phyloP scores from a whole-genome alignment of 2,888 invertebrate species.

The Arctia plantaginis region DNA sequence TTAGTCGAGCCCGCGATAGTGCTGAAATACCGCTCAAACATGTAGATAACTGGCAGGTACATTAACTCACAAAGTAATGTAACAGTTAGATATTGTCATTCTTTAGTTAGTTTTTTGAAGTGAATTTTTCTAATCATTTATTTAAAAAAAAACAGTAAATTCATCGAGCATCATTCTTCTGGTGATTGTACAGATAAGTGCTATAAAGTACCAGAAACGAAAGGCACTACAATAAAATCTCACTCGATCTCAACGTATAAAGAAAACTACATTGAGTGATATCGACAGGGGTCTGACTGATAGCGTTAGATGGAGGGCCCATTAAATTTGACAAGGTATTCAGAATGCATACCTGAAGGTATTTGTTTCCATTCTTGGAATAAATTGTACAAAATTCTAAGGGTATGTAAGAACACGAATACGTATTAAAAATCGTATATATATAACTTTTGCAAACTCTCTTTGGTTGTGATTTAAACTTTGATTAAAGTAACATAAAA shows the following conservation, averaged over 20 bases:
- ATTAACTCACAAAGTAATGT: not conserved
- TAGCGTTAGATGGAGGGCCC: slow-evolving; percentile 66
- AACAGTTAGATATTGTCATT: not conserved
- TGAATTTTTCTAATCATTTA: not conserved
- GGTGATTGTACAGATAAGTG: not conserved
- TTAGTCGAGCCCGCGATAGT: not conserved
- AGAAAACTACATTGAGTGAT: slow-evolving; percentile 50
- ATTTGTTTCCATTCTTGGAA: slow-evolving; percentile 38
- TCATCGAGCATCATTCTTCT: not conserved
- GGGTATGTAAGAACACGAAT: not conserved
- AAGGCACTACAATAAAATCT: slow-evolving; percentile 13
- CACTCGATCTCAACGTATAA: slow-evolving; percentile 38
- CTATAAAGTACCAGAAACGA: not conserved
- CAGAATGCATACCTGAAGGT: slow-evolving; percentile 58
- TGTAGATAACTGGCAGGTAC: not conserved
- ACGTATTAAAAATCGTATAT: not conserved
- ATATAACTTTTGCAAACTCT: not conserved
- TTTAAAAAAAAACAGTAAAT: not conserved
- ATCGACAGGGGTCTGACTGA: slow-evolving; percentile 62
- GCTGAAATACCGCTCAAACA: not conserved
- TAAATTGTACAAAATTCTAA: not conserved
- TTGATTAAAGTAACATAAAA: not conserved
- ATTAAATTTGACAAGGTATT: slow-evolving; percentile 76
- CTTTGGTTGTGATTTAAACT: not conserved
- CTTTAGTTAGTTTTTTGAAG: too few species aligned